These are phyloP conservation scores for Raja brachyura DNA, from an alignment of 2,113 vertebrate genomes.

Conservation along the genomic window DNA sequence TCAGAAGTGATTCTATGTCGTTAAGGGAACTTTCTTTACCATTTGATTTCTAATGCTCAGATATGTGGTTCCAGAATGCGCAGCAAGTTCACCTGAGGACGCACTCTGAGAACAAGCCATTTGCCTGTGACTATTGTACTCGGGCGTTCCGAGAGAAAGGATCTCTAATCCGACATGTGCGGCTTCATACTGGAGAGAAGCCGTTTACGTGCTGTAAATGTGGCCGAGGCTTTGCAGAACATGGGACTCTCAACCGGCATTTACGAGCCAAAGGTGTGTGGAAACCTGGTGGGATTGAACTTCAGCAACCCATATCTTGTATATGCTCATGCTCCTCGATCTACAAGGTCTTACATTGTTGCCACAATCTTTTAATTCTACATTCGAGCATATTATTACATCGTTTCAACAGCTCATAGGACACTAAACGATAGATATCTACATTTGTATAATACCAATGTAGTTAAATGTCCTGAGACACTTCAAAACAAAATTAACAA, in stretches of 20 bases:
- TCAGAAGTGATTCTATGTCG: background rate
- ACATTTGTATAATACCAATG: background rate
- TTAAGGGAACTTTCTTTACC: background rate
- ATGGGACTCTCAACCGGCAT: conserved; percentile 89
- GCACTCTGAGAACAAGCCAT: conserved; percentile 81
- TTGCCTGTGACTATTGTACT: conserved; percentile 79
- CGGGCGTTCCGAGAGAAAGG: conserved; percentile 91
- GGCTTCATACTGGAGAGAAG: conserved; percentile 92
- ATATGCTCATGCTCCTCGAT: background rate
- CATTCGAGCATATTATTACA: no score
- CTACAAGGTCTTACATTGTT: background rate
- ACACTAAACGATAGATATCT: background rate
- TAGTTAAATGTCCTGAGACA: background rate
- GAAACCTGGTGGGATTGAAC: background rate
- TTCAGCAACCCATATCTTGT: background rate
- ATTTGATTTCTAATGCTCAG: background rate
- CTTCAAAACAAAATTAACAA: background rate
- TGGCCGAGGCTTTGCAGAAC: conserved; percentile 83
- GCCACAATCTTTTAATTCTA: background rate
- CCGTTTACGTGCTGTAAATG: conserved; percentile 91
- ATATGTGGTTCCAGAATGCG: conserved; percentile 67
- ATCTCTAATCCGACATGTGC: conserved; percentile 85
- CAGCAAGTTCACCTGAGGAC: conserved; percentile 92
- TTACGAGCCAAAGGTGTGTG: conserved; percentile 83
- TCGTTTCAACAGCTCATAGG: no score